Evolutionary conservation across 2,888 invertebrate genomes (phyloP).

Genomic region (Drosophila lacicola): DNA sequence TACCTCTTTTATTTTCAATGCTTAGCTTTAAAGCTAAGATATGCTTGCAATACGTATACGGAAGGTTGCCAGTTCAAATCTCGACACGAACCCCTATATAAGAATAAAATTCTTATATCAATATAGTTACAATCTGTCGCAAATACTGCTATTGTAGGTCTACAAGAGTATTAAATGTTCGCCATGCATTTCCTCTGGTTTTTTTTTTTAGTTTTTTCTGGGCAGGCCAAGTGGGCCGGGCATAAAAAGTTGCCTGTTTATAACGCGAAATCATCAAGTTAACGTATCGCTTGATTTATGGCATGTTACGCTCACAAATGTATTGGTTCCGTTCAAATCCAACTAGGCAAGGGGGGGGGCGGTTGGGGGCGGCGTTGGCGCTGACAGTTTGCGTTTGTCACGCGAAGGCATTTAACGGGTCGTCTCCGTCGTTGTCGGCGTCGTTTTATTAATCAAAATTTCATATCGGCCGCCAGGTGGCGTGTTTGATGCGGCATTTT

Average conservation of each 20-base stretch:
- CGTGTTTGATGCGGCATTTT: slow-evolving; percentile 58
- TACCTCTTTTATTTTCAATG: no score
- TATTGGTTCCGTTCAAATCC: slow-evolving; percentile 77
- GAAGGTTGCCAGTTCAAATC: no score
- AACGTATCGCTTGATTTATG: slow-evolving; percentile 77
- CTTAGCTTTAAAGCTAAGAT: no score
- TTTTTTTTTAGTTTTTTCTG: slow-evolving; percentile 23
- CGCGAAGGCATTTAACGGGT: slow-evolving; percentile 73
- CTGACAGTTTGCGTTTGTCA: slow-evolving; percentile 79
- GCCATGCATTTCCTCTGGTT: background rate
- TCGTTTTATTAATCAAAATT: slow-evolving; percentile 72
- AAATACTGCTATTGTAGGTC: no score
- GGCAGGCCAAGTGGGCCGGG: slow-evolving; percentile 38
- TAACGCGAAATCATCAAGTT: slow-evolving; percentile 79
- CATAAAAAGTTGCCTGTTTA: slow-evolving; percentile 72
- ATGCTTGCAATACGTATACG: no score
- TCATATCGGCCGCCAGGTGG: slow-evolving; percentile 55
- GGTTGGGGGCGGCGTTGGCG: background rate
- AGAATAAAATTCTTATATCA: no score
- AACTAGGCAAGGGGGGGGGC: background rate
- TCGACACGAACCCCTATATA: no score
- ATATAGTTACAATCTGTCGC: no score
- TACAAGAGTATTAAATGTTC: no score
- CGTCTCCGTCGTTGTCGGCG: slow-evolving; percentile 37
- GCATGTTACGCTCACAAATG: slow-evolving; percentile 65